A percentile compares a stretch with the other conserved stretches of the same genome.
phyloP scores from a whole-genome alignment of 1,140 invertebrate genomes.

The Drosophila kohkoa region DNA sequence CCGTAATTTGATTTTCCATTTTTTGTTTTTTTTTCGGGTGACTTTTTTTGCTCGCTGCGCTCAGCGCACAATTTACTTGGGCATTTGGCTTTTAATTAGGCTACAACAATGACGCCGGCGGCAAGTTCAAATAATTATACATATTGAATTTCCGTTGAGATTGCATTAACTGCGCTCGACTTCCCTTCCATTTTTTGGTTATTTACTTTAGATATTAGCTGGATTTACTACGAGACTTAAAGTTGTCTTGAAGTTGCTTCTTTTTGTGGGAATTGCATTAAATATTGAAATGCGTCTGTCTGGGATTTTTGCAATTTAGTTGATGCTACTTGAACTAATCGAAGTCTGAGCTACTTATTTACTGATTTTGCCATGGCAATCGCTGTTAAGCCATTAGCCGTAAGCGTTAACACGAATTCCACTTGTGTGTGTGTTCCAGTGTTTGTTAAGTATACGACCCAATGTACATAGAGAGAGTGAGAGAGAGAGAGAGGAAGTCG shows the following conservation, averaged over 20 bases:
- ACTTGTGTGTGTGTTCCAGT: not conserved
- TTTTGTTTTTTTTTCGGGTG: constrained; percentile 52
- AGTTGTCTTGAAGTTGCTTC: not conserved
- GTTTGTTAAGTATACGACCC: constrained; percentile 19
- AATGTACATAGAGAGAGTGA: not conserved
- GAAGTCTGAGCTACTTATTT: constrained; percentile 8
- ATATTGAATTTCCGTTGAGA: constrained; percentile 49
- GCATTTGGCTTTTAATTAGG: constrained; percentile 66
- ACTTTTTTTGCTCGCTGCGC: constrained; percentile 36
- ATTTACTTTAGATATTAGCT: not conserved
- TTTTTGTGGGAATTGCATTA: constrained; percentile 1
- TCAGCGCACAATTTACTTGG: constrained; percentile 38
- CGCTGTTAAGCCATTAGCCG: constrained; percentile 8
- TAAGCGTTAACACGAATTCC: constrained; percentile 25
- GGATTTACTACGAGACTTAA: not conserved
- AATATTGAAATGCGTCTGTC: constrained; percentile 5
- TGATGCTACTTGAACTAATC: constrained; percentile 13
- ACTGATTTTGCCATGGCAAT: not conserved
- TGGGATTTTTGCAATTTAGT: constrained; percentile 1
- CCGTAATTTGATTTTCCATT: constrained; percentile 72
- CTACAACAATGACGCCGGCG: constrained; percentile 55
- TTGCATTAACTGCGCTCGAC: constrained; percentile 33
- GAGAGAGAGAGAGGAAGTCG: no score
- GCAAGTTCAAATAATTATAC: constrained; percentile 48
- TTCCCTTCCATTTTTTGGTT: not conserved